Evolutionary conservation across 92 coral and sea anemone species (phyloP).

Genomic region (Epizoanthus rinbou): DNA sequence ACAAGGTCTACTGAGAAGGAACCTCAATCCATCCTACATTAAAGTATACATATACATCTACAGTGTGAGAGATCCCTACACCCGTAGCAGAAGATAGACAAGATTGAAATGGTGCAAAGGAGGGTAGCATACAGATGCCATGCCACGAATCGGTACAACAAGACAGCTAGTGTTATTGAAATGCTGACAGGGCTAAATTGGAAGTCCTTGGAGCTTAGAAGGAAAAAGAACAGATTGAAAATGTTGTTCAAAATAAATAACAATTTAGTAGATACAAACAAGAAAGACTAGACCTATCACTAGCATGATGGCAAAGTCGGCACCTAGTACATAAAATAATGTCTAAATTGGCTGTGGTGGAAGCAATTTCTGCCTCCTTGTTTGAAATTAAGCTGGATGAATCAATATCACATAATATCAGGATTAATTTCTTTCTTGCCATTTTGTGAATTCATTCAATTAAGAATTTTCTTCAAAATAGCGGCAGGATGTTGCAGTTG

Average conservation of each 20-base stretch:
- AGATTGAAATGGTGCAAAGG: neutral
- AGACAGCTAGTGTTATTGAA: no score
- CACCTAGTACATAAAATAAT: neutral
- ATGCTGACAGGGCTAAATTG: neutral
- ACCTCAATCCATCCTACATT: neutral
- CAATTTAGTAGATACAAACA: neutral
- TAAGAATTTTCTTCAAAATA: no score
- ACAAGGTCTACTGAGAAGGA: constrained; percentile 15
- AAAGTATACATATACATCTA: neutral
- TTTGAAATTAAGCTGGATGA: no score
- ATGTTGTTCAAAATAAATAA: neutral
- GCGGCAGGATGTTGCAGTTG: no score
- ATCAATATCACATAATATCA: no score
- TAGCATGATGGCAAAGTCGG: neutral
- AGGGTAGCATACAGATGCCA: no score
- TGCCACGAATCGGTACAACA: no score
- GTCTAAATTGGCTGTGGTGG: neutral
- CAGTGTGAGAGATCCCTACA: neutral
- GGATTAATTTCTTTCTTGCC: no score
- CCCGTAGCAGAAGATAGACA: neutral
- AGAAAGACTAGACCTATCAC: neutral
- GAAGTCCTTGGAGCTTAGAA: neutral
- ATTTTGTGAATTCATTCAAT: no score
- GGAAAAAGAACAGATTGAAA: neutral
- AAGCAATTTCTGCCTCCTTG: no score